phyloP scores from a whole-genome alignment of 2,113 vertebrate species.

The Neodontobutis hainanensis region DNA sequence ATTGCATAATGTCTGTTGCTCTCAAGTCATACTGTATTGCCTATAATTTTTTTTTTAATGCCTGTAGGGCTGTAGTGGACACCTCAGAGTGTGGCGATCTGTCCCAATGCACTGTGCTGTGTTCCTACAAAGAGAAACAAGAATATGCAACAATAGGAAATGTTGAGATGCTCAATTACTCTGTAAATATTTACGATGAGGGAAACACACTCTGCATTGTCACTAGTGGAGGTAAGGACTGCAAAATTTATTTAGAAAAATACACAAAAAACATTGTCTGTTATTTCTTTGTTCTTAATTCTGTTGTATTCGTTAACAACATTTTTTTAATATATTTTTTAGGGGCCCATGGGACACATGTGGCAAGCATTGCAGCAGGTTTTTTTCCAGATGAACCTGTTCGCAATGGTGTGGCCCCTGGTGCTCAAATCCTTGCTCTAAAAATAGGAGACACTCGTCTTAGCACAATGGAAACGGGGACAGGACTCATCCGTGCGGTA shows the following conservation, averaged over 20 bases:
- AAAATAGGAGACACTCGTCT: conserved; percentile 97
- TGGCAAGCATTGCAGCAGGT: conserved; percentile 97
- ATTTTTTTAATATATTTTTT: conserved; percentile 5
- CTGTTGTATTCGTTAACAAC: neutral
- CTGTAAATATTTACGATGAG: conserved; percentile 95
- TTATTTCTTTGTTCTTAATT: neutral
- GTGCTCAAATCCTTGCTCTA: conserved; percentile 93
- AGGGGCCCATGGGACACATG: conserved; percentile 98
- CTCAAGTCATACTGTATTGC: neutral
- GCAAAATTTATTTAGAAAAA: neutral
- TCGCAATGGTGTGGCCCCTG: conserved; percentile 92
- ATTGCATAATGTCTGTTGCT: neutral
- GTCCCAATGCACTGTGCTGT: conserved; percentile 83
- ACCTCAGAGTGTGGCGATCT: conserved; percentile 91
- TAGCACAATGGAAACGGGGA: conserved; percentile 99
- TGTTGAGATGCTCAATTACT: conserved; percentile 98
- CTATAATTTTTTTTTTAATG: conserved; percentile 31
- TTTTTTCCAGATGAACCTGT: conserved; percentile 96
- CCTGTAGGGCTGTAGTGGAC: conserved; percentile 89
- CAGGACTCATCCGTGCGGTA: conserved; percentile 96
- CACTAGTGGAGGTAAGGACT: conserved; percentile 91
- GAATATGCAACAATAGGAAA: conserved; percentile 92
- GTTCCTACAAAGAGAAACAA: conserved; percentile 89
- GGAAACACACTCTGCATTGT: conserved; percentile 96
- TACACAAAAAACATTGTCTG: neutral